Percentiles rank a stretch among this genome's conserved stretches.
Evolutionary conservation across 2,797 vertebrate species (phyloP).

Genomic region (Amniataba percoides): DNA sequence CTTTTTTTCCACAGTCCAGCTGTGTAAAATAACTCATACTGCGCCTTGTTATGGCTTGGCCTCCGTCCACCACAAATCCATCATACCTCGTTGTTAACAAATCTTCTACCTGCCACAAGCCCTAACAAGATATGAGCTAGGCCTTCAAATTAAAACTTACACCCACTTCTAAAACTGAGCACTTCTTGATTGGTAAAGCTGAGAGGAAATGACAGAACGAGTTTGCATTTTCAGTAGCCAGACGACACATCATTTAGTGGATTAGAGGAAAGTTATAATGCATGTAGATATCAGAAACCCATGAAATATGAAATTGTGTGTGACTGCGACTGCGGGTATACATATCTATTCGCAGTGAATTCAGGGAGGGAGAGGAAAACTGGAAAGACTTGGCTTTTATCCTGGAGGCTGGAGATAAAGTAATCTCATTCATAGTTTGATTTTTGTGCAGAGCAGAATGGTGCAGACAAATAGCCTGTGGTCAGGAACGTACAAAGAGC

Average conservation of each 20-base stretch:
- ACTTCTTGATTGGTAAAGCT: neutral
- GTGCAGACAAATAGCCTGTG: conserved; percentile 43
- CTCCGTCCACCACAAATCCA: conserved; percentile 28
- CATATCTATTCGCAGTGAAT: conserved; percentile 20
- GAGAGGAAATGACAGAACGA: neutral
- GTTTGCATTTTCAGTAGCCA: neutral
- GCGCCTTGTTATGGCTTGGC: neutral
- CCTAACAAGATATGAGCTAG: neutral
- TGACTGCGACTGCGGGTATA: neutral
- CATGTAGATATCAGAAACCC: neutral
- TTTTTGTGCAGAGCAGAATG: conserved; percentile 37
- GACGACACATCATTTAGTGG: neutral
- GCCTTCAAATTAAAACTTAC: conserved; percentile 5
- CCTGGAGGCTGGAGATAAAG: conserved; percentile 40
- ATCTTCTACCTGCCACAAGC: neutral
- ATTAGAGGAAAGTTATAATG: neutral
- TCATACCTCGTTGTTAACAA: neutral
- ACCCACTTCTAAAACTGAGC: neutral
- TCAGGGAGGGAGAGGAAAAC: conserved; percentile 13
- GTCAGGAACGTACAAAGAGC: conserved; percentile 48
- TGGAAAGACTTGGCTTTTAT: conserved; percentile 20
- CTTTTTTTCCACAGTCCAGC: conserved; percentile 33
- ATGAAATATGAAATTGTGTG: conserved; percentile 16
- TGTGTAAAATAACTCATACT: conserved; percentile 23
- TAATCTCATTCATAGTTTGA: conserved; percentile 36